These are phyloP conservation scores for Bubo blakistoni DNA, from an alignment of 2,113 vertebrate genomes.

Conservation along the genomic window DNA sequence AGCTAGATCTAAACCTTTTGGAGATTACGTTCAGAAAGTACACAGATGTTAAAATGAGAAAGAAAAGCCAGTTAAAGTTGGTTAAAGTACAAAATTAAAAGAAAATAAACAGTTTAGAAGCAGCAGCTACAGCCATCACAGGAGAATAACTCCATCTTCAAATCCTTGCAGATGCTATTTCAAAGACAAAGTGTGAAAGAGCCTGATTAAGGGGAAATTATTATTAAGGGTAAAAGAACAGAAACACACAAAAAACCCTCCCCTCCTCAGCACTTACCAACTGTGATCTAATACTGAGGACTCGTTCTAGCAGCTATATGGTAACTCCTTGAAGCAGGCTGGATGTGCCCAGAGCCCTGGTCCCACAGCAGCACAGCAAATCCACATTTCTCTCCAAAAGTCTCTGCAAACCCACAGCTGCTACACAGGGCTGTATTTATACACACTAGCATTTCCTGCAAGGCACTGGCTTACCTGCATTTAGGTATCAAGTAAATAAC, in stretches of 20 bases:
- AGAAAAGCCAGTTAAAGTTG: background rate
- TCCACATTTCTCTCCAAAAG: background rate
- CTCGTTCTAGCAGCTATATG: fast-evolving
- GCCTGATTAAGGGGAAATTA: background rate
- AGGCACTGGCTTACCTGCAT: background rate
- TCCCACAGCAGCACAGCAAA: background rate
- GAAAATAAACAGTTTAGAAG: constrained; percentile 8
- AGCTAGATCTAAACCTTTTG: background rate
- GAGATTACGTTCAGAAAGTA: background rate
- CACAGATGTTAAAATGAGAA: background rate
- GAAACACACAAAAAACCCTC: background rate
- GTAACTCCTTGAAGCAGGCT: background rate
- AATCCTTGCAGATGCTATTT: background rate
- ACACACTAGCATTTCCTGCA: background rate
- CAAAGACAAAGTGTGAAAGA: background rate
- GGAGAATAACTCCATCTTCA: background rate
- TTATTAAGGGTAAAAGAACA: background rate
- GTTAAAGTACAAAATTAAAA: background rate
- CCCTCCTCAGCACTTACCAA: background rate
- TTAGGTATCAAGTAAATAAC: background rate
- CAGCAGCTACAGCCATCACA: background rate
- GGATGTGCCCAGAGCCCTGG: background rate
- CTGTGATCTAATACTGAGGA: background rate
- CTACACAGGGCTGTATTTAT: background rate
- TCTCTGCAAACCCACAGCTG: fast-evolving